Conservation (phyloP, 1,140 invertebrate genomes). For the Hypsibius dujardini region DNA sequence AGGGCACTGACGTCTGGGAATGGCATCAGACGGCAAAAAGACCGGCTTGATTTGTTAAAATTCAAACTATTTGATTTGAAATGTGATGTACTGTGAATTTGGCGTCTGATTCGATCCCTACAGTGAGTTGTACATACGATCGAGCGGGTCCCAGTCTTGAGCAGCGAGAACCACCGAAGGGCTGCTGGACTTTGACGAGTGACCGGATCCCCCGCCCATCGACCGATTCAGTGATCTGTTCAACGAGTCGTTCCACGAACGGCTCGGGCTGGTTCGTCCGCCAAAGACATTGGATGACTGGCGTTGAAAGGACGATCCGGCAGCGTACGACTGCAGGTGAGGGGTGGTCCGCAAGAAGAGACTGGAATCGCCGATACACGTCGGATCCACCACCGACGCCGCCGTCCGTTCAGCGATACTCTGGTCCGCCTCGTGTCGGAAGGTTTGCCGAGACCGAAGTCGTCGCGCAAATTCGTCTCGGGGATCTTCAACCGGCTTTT, state of each 20-base stretch:
- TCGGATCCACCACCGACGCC: too few relatives aligned
- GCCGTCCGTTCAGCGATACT: too few relatives aligned
- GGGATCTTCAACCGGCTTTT: background rate
- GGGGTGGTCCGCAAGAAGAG: background rate
- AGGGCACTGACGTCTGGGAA: background rate
- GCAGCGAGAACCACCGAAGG: background rate
- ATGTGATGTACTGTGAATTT: too few relatives aligned
- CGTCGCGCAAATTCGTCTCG: background rate
- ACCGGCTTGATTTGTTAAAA: background rate
- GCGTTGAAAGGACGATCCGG: background rate
- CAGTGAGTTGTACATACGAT: background rate
- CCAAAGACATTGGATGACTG: background rate
- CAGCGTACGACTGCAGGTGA: background rate
- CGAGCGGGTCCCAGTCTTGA: constrained; percentile 5
- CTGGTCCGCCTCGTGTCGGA: background rate
- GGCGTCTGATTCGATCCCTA: too few relatives aligned
- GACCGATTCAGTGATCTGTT: background rate
- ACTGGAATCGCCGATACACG: background rate
- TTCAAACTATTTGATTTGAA: background rate
- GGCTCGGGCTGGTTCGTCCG: background rate
- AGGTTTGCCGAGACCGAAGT: background rate
- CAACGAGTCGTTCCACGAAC: background rate
- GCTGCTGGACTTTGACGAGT: background rate
- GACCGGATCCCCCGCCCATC: background rate
- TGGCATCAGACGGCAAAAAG: background rate